Evolutionary conservation across 2,113 vertebrate genomes (phyloP), one percentile per base, ranked within the genome.

Genomic region (Petaurus breviceps): DNA sequence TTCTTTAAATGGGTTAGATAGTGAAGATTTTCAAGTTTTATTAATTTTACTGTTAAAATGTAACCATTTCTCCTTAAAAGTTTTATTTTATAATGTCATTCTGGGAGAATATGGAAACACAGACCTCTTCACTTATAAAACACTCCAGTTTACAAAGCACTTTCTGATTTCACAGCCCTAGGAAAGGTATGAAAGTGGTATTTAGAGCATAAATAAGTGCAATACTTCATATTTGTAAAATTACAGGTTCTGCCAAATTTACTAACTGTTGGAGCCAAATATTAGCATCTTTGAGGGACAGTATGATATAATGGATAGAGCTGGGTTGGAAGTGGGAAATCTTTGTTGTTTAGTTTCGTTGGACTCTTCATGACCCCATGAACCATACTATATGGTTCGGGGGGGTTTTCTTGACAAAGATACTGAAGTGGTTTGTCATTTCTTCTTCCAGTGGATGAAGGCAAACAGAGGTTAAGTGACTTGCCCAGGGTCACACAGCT

Each of bases 1-100:
- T 95, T 28, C 91, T 96, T 96, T 92, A 93, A 94, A 96, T 37
- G 47, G 93, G 25, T 23, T 46, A 28, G 47, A 93, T n/a, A 91
- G 94, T 10, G 94, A 89, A 84, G 43, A 5, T 61, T 89, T 50
- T 57, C 57, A 90, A 7, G 28, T 84, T 77, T 6, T 37, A 84
- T 52, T 31, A 43, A 92, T 90, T 68, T 92, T 92, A 53, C 3
- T 94, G 46, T 93, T 57, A 55, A 47, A 49, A 52, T 2, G 7
- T 7, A 92, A 96, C 43, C 46, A 93, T n/a, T 50, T 92, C 0
- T 95, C 54, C 68, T 77, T 77, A 77, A 95, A 90, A 26, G 94
- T 26, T 90, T 1, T 14, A 50, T 50, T 46, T 57, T 0, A 92
- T 53, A 61, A 91, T 5, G 8, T 2, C 31, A 91, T 93, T 94